Conservation (phyloP, 1,140 invertebrate genomes). For the Papilio polytes region DNA sequence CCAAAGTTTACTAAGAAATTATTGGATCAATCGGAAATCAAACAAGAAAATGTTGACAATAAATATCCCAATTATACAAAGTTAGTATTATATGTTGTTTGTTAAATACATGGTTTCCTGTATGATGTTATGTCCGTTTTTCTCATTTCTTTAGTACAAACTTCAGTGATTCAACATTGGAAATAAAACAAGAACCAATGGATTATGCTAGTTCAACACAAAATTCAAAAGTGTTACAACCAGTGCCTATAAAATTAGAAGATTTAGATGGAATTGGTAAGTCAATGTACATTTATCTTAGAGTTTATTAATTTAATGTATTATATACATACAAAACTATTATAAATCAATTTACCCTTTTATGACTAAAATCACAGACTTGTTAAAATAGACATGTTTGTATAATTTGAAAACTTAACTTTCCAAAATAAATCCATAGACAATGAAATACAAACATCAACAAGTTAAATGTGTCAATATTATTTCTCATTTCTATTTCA, state of each 20-base stretch:
- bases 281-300: constrained; percentile 38
- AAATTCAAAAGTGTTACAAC: constrained; percentile 64
- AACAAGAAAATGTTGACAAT: constrained; percentile 65
- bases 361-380: too few relatives aligned
- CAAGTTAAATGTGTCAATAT: too few relatives aligned
- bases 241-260: constrained; percentile 78
- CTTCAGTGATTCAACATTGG: constrained; percentile 63
- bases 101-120: background rate
- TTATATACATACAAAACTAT: background rate
- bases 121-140: background rate
- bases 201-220: constrained; percentile 55
- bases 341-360: too few relatives aligned
- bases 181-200: constrained; percentile 74
- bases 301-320: background rate
- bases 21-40: constrained; percentile 65
- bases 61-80: constrained; percentile 60
- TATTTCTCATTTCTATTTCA: too few relatives aligned
- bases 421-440: too few relatives aligned
- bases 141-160: constrained; percentile 51
- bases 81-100: constrained; percentile 49
- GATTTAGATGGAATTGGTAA: constrained; percentile 80
- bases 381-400: too few relatives aligned
- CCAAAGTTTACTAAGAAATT: constrained; percentile 63
- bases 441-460: too few relatives aligned
- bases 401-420: too few relatives aligned